These are phyloP conservation scores for Leuctra nigra DNA, from an alignment of 2,888 invertebrate genomes.

Conservation along the genomic window DNA sequence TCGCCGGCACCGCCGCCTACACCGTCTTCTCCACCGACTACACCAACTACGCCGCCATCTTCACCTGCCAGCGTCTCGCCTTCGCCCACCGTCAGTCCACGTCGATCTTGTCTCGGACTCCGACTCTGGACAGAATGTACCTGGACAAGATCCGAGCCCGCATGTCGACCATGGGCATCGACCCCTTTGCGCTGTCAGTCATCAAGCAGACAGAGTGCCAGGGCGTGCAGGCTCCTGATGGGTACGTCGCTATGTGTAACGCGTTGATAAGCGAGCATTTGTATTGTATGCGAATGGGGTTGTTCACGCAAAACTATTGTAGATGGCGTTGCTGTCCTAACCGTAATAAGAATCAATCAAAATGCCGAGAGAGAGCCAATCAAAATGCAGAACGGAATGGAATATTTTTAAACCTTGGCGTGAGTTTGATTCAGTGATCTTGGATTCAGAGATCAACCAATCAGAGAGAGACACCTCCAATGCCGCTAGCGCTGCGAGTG, in stretches of 20 bases:
- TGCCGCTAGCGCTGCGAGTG: too few relatives aligned
- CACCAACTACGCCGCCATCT: constrained; percentile 63
- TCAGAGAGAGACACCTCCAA: too few relatives aligned
- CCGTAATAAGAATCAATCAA: too few relatives aligned
- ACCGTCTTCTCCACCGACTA: constrained; percentile 71
- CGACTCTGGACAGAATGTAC: constrained; percentile 62
- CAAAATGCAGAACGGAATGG: too few relatives aligned
- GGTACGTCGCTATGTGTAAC: constrained; percentile 31
- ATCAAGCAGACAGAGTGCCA: constrained; percentile 65
- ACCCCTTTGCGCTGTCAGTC: constrained; percentile 68
- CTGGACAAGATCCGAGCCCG: constrained; percentile 64
- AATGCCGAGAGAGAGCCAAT: too few relatives aligned
- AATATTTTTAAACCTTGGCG: too few relatives aligned
- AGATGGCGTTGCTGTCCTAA: too few relatives aligned
- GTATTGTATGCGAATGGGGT: too few relatives aligned
- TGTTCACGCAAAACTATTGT: too few relatives aligned
- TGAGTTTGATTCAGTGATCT: too few relatives aligned
- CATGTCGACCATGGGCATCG: constrained; percentile 58
- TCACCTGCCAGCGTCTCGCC: constrained; percentile 69
- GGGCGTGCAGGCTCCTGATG: constrained; percentile 53
- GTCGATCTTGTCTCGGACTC: constrained; percentile 69
- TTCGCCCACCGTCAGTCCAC: constrained; percentile 72
- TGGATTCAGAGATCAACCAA: too few relatives aligned
- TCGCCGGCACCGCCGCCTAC: constrained; percentile 68
- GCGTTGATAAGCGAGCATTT: too few relatives aligned